Percentiles rank a stretch among this genome's conserved stretches.
Conservation (phyloP, 1,140 invertebrate species). For the Lepeophtheirus salmonis region DNA sequence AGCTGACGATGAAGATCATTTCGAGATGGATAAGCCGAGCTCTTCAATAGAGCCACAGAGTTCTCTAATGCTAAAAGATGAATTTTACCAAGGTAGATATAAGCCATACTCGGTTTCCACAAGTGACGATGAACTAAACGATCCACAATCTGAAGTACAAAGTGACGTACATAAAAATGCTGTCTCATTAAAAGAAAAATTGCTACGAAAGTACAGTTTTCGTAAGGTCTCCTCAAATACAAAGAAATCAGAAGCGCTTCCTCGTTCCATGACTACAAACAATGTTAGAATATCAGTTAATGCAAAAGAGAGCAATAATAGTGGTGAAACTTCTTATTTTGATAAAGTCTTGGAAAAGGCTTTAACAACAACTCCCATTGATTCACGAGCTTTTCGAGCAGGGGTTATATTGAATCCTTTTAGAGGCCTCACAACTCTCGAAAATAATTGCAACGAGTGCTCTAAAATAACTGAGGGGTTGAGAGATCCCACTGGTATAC, state of each 20-base stretch:
- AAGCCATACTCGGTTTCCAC: not conserved
- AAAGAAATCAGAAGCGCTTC: too few relatives aligned
- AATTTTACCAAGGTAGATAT: not conserved
- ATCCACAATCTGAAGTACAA: not conserved
- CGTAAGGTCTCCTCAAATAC: not conserved
- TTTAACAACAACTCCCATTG: conserved; percentile 21
- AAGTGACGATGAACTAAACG: not conserved
- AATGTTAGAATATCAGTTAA: not conserved
- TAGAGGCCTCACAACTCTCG: conserved; percentile 29
- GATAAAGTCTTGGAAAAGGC: conserved; percentile 21
- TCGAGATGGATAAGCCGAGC: not conserved
- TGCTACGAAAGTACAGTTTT: conserved; percentile 2
- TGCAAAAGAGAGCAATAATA: not conserved
- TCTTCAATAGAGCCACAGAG: not conserved
- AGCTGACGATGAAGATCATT: not conserved
- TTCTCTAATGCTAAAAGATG: not conserved
- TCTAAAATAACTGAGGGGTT: not conserved
- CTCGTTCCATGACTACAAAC: too few relatives aligned
- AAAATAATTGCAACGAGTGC: not conserved
- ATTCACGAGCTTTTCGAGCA: conserved; percentile 30
- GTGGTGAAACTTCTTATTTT: conserved; percentile 20
- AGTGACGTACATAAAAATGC: not conserved
- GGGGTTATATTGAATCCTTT: conserved; percentile 33
- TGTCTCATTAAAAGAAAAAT: not conserved
- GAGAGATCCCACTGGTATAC: too few relatives aligned